phyloP scores from a whole-genome alignment of 2,888 invertebrate genomes.

The Griposia aprilina region DNA sequence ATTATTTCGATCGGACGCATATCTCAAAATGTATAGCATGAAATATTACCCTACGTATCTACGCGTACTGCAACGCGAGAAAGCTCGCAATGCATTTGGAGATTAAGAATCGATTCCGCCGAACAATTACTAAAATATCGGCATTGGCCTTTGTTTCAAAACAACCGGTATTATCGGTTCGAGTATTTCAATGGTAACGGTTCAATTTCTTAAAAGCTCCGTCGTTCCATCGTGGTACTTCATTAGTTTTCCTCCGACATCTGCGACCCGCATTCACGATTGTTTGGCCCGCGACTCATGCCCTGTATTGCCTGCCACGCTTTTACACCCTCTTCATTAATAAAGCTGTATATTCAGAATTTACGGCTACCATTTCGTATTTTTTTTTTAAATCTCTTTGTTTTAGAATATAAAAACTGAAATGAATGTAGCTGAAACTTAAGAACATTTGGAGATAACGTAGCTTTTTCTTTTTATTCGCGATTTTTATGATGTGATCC shows the following conservation, averaged over 20 bases:
- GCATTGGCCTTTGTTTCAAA: constrained; percentile 40
- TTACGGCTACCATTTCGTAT: constrained; percentile 60
- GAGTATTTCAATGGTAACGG: constrained; percentile 71
- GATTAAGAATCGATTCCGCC: constrained; percentile 45
- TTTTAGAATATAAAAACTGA: constrained; percentile 25
- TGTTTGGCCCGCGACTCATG: constrained; percentile 78
- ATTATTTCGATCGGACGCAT: neutral
- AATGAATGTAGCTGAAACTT: constrained; percentile 22
- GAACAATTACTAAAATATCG: constrained; percentile 49
- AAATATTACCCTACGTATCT: neutral
- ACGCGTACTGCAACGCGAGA: constrained; percentile 6
- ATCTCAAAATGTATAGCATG: constrained; percentile 1
- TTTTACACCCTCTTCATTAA: constrained; percentile 75
- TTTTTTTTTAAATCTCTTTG: constrained; percentile 46
- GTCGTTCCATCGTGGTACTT: constrained; percentile 76
- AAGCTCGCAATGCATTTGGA: constrained; percentile 35
- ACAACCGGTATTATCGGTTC: constrained; percentile 44
- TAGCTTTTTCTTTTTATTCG: constrained; percentile 21
- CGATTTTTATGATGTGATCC: constrained; percentile 27
- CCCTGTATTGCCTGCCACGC: constrained; percentile 68
- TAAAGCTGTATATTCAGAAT: constrained; percentile 73
- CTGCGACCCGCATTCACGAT: constrained; percentile 84
- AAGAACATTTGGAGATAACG: constrained; percentile 27
- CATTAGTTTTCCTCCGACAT: constrained; percentile 83
- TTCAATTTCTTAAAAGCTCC: constrained; percentile 86